Evolutionary conservation across 2,113 vertebrate species (phyloP), one percentile per base, ranked within the genome.

Genomic region (Chrysemys picta): DNA sequence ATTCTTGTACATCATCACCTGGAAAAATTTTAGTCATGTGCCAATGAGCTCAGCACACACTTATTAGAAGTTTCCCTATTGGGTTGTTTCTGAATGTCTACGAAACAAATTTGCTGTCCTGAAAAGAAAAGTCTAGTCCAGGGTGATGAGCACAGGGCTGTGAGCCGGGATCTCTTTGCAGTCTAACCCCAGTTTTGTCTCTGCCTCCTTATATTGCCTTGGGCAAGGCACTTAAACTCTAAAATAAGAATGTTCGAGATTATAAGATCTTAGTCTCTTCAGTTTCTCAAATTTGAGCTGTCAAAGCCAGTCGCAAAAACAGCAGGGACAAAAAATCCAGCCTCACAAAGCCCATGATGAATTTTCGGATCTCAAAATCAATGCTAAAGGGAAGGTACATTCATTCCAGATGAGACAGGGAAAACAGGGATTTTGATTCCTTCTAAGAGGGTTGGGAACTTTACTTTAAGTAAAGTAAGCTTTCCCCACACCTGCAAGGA

Each of bases 181-280:
- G 12, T 88, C 45, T 93, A 78, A 92, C 27, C 90, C 80, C 56
- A 93, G 49, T 87, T 93, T 92, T 94, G 53, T 95, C 62, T 94
- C 87, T 92, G 89, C 54, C 42, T 91, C 69, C 7, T 88, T 90
- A 42, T 92, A 5, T 89, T 97, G 78, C 93, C 89, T 93, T 93
- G 79, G 81, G 31, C 83, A 94, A 95, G 38, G 65, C 79, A 88
- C 54, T 91, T 88, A 91, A 93, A 91, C 14, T 1, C n/a, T 82
- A 86, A 93, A 24, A 31, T 79, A 88, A 93, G 72, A 91, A 92
- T 11, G 85, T 35, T 75, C 94, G 83, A 94, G 84, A 79, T 53
- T 82, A 87, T 88, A 47, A 82, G 42, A 79, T 27, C 12, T 54
- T 95, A 95, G 5, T 79, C 53, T 80, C 90, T 91, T 93, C 89